Conservation (phyloP, 1,140 invertebrate genomes). For the Cyphomyrmex costatus region DNA sequence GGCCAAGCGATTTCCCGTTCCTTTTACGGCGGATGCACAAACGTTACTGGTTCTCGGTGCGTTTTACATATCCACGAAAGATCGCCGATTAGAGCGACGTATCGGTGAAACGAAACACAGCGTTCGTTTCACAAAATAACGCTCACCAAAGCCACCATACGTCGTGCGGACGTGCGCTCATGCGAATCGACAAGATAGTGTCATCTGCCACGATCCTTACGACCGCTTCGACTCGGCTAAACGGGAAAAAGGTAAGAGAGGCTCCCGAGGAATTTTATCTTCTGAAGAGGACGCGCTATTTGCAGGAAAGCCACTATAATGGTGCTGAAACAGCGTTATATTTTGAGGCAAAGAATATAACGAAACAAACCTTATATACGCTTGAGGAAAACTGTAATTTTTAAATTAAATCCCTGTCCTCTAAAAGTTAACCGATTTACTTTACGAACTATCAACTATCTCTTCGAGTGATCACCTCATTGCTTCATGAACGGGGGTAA, state of each 20-base stretch:
- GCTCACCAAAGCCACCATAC: constrained; percentile 14
- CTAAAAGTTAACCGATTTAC: not conserved
- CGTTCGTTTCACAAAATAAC: not conserved
- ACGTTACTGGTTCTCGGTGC: not conserved
- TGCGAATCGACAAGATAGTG: constrained; percentile 64
- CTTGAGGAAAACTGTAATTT: no score
- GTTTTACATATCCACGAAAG: constrained; percentile 43
- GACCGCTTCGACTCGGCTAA: constrained; percentile 39
- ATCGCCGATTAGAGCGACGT: constrained; percentile 48
- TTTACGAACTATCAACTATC: not conserved
- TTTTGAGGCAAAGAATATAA: no score
- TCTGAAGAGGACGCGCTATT: not conserved
- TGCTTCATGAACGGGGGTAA: not conserved
- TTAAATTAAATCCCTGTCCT: no score
- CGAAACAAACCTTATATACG: no score
- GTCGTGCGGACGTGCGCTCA: constrained; percentile 55
- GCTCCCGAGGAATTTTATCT: constrained; percentile 33
- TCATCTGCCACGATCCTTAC: constrained; percentile 44
- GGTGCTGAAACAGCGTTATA: no score
- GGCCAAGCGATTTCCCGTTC: constrained; percentile 30
- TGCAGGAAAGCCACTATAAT: no score
- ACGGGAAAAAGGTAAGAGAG: constrained; percentile 37
- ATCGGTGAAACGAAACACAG: not conserved
- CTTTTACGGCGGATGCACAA: constrained; percentile 1
- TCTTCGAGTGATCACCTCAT: not conserved